Evolutionary conservation across 2,888 invertebrate species (phyloP), one percentile per base, ranked within the genome.

Genomic region (Trissolcus brochymenae): DNA sequence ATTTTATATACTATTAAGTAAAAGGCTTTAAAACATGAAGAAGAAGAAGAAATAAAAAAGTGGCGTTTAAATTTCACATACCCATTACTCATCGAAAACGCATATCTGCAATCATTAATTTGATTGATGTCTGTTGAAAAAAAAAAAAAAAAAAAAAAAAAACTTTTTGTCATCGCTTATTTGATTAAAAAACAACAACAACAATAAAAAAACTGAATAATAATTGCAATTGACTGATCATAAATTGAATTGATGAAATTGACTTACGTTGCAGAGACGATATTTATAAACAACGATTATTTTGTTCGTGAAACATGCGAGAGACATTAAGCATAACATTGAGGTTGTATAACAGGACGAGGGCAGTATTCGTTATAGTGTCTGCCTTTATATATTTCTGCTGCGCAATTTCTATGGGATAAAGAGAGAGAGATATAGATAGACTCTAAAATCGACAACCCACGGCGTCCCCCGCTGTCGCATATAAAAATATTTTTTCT

Each of bases 401-500:
- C 4, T 17, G 21, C 11, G 7, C 49, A 41, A 55, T 73, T 61
- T 55, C 46, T 46, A 16, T 16, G 46, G 21, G 25, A 49, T 56
- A 55, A 50, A 40, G 41, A 40, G 41, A 49, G 59, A 61, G 73
- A 66, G 61, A 51, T 40, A 60, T 50, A 61, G 35, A 35, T 35
- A 35, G 35, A 35, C 35, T 35, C 11, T 60, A 72, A 72, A 73
- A 73, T 73, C 61, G 66, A 66, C 66, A 51, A 56, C 54, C 73
- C 4, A 67, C 61, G 51, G 67, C 64, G 74, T 46, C 46, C 54
- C 74, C 55, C 6, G 43, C 57, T 53, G 67, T 61, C 67, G 74
- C 67, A 9, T 56, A 62, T 67, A 74, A 74, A 74, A 35, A 35
- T 35, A 11, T 68, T 46, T 74, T 57, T 67, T 74, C 66, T 67